Evolutionary conservation across 2,888 invertebrate species (phyloP).

Genomic region (Apamea sordens): DNA sequence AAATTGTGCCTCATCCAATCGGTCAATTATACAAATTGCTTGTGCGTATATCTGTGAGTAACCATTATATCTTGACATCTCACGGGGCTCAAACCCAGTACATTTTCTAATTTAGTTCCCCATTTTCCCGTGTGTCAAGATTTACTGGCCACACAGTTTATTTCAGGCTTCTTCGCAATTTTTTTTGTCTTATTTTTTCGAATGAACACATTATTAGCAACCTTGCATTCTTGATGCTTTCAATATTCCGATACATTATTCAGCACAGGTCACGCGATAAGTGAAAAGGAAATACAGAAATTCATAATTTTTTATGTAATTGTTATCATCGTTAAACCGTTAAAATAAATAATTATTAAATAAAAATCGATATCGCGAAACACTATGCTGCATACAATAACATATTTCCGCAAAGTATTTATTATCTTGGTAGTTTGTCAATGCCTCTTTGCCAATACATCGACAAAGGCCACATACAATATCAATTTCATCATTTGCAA

Average conservation of each 20-base stretch:
- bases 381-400: background rate
- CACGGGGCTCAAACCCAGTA: background rate
- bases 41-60: slow-evolving; percentile 74
- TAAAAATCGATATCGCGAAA: background rate
- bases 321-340: background rate
- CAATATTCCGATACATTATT: slow-evolving; percentile 7
- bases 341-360: background rate
- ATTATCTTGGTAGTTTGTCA: slow-evolving; percentile 11
- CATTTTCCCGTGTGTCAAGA: slow-evolving; percentile 16
- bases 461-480: background rate
- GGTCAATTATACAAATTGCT: slow-evolving; percentile 70
- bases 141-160: slow-evolving; percentile 7
- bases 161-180: slow-evolving; percentile 11
- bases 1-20: slow-evolving; percentile 78
- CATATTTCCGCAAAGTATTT: background rate
- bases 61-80: slow-evolving; percentile 25
- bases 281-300: slow-evolving; percentile 15
- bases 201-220: slow-evolving; percentile 56
- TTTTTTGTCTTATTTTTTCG: slow-evolving; percentile 47
- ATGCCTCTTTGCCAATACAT: background rate
- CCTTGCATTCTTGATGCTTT: slow-evolving; percentile 41
- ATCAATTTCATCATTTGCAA: background rate
- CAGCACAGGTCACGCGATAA: slow-evolving; percentile 21
- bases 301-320: background rate
- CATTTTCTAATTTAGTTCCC: background rate